Evolutionary conservation across 64 coral and sea anemone species (phyloP), one percentile per base, ranked within the genome.

Genomic region (Montipora foliosa): DNA sequence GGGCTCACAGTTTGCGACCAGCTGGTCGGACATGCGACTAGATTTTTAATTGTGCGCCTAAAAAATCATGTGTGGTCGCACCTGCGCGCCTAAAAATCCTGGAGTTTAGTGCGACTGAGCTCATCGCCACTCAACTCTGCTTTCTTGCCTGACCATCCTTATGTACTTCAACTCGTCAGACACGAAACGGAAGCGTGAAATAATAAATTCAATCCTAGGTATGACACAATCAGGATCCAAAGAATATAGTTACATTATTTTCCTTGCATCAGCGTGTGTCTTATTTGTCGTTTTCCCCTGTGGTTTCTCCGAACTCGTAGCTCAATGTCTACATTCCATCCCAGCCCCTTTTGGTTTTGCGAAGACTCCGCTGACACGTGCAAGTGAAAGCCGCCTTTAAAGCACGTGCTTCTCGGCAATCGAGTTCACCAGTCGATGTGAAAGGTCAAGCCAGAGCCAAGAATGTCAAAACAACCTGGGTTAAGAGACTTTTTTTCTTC

Each of bases 211-310:
- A 80, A 80, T 48, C 5, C 7, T 47, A 47, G 37, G 37, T 80
- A 80, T 80, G 37, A 80, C 47, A 80, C 6, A 80, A 48, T 80
- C 52, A 80, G 52, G 52, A 5, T 48, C 78, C 78, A 80, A 80
- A 80, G 6, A 80, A 80, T 80, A 80, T 49, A 80, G 37, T 80
- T 80, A 80, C 21, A 78, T 80, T 3, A 47, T 53, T 80, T 80
- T 80, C 78, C 78, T 80, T 80, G 78, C 47, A 80, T 80, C 45
- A 80, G 78, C 37, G 44, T 51, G 78, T 80, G 78, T 80, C 49
- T 80, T 80, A 80, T 80, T 80, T 80, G 78, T 80, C 12, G 13
- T 80, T 80, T 58, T 47, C 78, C 14, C 14, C 78, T 80, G 78
- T 58, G 78, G 78, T 78, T 80, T 80, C 78, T 80, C 47, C 37